Evolutionary conservation across 2,888 invertebrate genomes (phyloP).

Genomic region (Encarsia formosa): DNA sequence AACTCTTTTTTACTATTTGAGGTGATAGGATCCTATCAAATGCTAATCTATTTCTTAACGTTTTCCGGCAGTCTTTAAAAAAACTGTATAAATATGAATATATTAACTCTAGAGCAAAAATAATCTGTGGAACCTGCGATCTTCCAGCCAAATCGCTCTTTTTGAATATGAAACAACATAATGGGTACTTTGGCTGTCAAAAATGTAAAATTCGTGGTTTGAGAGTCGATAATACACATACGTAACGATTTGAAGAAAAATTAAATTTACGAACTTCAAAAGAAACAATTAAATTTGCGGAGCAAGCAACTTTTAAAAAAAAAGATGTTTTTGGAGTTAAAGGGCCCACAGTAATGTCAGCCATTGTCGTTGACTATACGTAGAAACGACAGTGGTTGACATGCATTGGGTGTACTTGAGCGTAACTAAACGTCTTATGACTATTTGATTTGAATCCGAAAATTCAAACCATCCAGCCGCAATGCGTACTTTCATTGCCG

Average conservation of each 20-base stretch:
- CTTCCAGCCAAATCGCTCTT: background rate
- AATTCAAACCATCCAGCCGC: background rate
- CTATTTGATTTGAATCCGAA: slow-evolving; percentile 22
- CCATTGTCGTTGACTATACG: slow-evolving; percentile 22
- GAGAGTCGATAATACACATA: slow-evolving; percentile 5
- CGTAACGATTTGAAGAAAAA: background rate
- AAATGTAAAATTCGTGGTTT: slow-evolving; percentile 1
- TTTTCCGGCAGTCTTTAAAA: background rate
- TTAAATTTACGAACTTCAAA: background rate
- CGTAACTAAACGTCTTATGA: slow-evolving; percentile 19
- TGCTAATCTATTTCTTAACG: background rate
- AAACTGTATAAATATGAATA: background rate
- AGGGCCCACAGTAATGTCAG: slow-evolving; percentile 19
- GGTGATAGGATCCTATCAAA: too few relatives aligned
- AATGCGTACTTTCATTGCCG: background rate
- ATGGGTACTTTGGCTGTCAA: slow-evolving; percentile 4
- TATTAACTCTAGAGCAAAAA: background rate
- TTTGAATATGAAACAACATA: slow-evolving; percentile 10
- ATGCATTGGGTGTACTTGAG: slow-evolving; percentile 29
- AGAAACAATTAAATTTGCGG: background rate
- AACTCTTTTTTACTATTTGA: too few relatives aligned
- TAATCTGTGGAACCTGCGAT: slow-evolving; percentile 8
- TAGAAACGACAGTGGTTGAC: slow-evolving; percentile 23
- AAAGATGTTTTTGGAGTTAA: slow-evolving; percentile 18
- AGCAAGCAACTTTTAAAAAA: background rate